Conservation (phyloP, 2,113 vertebrate genomes). For the Corythaixoides concolor region DNA sequence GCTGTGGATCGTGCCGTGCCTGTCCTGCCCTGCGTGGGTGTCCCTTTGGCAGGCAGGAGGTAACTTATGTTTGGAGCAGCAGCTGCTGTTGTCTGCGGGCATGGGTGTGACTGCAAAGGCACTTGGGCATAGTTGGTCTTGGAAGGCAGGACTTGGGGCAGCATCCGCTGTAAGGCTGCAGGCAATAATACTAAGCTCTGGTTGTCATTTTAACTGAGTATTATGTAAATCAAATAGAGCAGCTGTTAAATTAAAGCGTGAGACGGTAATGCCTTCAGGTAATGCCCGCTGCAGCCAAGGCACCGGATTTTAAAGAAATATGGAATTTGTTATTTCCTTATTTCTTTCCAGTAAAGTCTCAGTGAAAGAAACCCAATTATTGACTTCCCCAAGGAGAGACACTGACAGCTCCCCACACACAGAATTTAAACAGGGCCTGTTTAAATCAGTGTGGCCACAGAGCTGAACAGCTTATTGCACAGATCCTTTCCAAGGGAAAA, state of each 20-base stretch:
- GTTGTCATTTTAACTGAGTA: background rate
- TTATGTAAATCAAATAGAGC: background rate
- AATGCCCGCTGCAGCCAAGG: background rate
- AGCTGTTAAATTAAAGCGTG: background rate
- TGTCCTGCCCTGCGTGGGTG: background rate
- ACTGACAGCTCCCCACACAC: background rate
- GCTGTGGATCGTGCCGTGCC: accelerated
- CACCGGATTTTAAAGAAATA: background rate
- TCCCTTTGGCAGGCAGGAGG: background rate
- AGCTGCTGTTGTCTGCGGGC: background rate
- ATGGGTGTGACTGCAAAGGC: background rate
- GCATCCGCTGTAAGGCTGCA: background rate
- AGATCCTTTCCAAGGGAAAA: background rate
- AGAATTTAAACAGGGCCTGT: background rate
- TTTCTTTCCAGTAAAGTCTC: background rate
- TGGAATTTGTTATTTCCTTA: background rate
- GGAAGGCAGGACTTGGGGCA: background rate
- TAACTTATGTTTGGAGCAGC: background rate
- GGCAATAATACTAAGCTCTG: background rate
- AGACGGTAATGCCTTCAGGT: background rate
- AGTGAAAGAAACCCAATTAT: background rate
- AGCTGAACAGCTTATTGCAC: background rate
- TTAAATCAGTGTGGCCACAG: background rate
- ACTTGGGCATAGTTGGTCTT: background rate
- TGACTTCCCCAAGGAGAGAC: background rate